Base-by-base conservation (phyloP, 2,888 invertebrate genomes). In the Pachymerium ferrugineum region DNA sequence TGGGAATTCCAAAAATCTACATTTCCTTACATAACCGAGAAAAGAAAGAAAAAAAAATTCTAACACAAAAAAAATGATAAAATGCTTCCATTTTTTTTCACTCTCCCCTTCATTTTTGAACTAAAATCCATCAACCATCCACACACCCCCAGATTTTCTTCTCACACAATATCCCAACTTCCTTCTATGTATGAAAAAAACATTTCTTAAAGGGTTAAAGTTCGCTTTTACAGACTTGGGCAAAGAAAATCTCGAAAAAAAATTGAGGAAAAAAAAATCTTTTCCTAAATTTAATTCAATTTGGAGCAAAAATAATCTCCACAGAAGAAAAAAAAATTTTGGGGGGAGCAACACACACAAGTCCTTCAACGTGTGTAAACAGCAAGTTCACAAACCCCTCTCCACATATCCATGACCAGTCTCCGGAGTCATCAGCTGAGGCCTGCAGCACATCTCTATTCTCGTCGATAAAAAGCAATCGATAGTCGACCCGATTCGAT, bases 1-100 rank as follows among this genome's bases (percentile, higher is more conserved):
- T 54, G 54, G 5, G 54, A 54, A 54, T 54, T 54, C 54, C 22
- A 54, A 54, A 54, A 54, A 54, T 54, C 54, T 54, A 54, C 54
- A 54, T 54, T 54, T 54, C 54, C 54, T 54, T 54, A 54, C 14
- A 54, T 6, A 54, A 25, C 19, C 47, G 14, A 19, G n/a, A n/a
- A n/a, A n/a, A n/a, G n/a, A 25, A 6, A 54, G 54, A 25, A 6
- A n/a, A 6, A 12, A 38, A 38, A 38, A 38, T n/a, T n/a, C n/a
- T n/a, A 38, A 38, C 3, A 16, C n/a, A 16, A 38, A 16, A 25
- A 54, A 54, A 54, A 54, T 54, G 54, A 54, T 54, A 54, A 54
- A 54, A 54, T 25, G 25, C 22, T 54, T 14, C 54, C 25, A 54
- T 25, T 25, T 54, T 54, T 54, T 54, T 54, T 2, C 8, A 25